Evolutionary conservation across 2,888 invertebrate genomes (phyloP).

Genomic region (Notocelia uddmanniana): DNA sequence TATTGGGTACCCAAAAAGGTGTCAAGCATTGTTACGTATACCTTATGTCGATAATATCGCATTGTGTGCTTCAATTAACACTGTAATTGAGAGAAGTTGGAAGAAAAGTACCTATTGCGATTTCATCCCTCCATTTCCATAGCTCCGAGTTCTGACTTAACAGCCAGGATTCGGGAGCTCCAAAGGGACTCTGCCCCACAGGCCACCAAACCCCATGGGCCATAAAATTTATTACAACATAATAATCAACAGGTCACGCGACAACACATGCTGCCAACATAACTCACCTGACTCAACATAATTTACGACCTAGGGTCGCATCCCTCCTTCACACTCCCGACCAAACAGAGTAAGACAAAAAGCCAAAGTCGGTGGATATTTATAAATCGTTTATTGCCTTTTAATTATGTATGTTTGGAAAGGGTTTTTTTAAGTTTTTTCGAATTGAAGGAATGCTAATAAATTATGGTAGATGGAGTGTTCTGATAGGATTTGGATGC

Average conservation of each 20-base stretch:
- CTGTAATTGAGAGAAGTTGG: not conserved
- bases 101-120: not conserved
- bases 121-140: not conserved
- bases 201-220: slow-evolving; percentile 68
- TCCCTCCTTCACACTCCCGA: slow-evolving; percentile 58
- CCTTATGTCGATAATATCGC: too few species aligned
- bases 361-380: slow-evolving; percentile 66
- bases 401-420: slow-evolving; percentile 72
- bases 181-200: slow-evolving; percentile 51
- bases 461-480: slow-evolving; percentile 47
- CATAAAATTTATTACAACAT: slow-evolving; percentile 81
- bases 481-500: slow-evolving; percentile 50
- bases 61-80: not conserved
- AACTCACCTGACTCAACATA: slow-evolving; percentile 69
- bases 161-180: slow-evolving; percentile 4
- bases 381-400: slow-evolving; percentile 77
- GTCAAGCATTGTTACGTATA: too few species aligned
- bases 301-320: slow-evolving; percentile 79
- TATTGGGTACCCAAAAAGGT: too few species aligned
- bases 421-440: slow-evolving; percentile 52
- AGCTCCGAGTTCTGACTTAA: not conserved
- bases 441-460: slow-evolving; percentile 56
- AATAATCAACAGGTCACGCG: slow-evolving; percentile 79
- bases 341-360: slow-evolving; percentile 56
- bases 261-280: slow-evolving; percentile 75